Base-by-base conservation (phyloP, 2,888 invertebrate genomes). In the Hydrotaea diabolus region DNA sequence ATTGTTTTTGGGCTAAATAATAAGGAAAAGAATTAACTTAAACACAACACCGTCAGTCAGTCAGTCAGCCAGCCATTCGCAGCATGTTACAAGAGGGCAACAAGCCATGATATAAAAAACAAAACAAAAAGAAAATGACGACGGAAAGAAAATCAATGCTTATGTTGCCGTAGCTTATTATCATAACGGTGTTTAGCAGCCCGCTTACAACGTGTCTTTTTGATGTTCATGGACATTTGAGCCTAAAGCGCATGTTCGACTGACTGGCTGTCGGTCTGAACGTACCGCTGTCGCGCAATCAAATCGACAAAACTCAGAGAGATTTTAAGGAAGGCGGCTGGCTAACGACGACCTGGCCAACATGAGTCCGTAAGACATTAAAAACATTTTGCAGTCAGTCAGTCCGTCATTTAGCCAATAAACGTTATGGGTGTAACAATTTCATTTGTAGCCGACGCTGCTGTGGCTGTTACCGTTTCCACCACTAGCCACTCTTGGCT, bases 381-480 rank as follows among this genome's bases (percentile, higher is more conserved):
- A 23, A 46, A 69, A 19, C 46, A 19, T 64, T 31, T 66, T 5
- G 21, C 19, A 21, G 11, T 5, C 19, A 2, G 55, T 5, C 55
- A 7, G 55, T 8, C 21, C 79, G 66, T 83, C 83, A 84, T 84
- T 84, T 78, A 84, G 64, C 80, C 75, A 84, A 78, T 84, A 82
- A 85, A 82, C 46, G 77, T 85, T 82, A 74, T 85, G 76, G 73
- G 17, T 80, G 82, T 85, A 85, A 85, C 85, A 79, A 85, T 80
- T 85, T 84, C 78, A 84, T 84, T 84, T 81, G 39, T 39, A 8
- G 39, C 9, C 39, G 8, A 8, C 13, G 8, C 9, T 11, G 11
- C 9, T 31, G 31, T 31, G 31, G 31, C 31, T 39, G 39, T 39
- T 39, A 39, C 39, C 39, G 13, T 9, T 8, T 8, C 39, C 39